phyloP scores from a whole-genome alignment of 2,888 invertebrate species.

The Limnephilus marmoratus region DNA sequence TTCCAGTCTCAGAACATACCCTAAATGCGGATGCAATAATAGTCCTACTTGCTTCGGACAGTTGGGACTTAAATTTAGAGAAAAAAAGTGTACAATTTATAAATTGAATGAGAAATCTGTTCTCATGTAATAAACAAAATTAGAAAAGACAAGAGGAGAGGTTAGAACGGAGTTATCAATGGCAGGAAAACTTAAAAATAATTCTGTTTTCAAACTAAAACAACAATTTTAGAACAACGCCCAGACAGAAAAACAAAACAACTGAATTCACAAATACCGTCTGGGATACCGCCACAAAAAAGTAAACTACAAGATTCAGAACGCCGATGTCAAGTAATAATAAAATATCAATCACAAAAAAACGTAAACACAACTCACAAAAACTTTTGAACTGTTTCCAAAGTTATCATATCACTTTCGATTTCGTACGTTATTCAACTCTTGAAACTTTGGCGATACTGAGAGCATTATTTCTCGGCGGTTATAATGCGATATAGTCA shows the following conservation, averaged over 20 bases:
- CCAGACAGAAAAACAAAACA: constrained; percentile 32
- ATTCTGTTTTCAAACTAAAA: not conserved
- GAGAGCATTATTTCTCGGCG: constrained; percentile 32
- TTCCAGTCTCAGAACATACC: too few species aligned
- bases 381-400: constrained; percentile 31
- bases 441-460: constrained; percentile 13
- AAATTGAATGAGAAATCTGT: not conserved
- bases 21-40: too few species aligned
- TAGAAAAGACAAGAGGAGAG: not conserved
- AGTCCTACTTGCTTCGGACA: too few species aligned
- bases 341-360: not conserved
- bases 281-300: constrained; percentile 19
- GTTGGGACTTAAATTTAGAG: too few species aligned
- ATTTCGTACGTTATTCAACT: constrained; percentile 54
- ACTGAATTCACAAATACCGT: constrained; percentile 31
- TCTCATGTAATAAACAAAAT: not conserved
- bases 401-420: constrained; percentile 51
- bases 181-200: not conserved
- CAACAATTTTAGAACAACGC: not conserved
- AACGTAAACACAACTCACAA: constrained; percentile 51
- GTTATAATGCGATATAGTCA: constrained; percentile 5
- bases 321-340: constrained; percentile 45
- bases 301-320: constrained; percentile 16
- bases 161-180: not conserved
- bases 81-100: not conserved